Evolutionary conservation across 2,888 invertebrate genomes (phyloP).

Genomic region (Uropetala carovei): DNA sequence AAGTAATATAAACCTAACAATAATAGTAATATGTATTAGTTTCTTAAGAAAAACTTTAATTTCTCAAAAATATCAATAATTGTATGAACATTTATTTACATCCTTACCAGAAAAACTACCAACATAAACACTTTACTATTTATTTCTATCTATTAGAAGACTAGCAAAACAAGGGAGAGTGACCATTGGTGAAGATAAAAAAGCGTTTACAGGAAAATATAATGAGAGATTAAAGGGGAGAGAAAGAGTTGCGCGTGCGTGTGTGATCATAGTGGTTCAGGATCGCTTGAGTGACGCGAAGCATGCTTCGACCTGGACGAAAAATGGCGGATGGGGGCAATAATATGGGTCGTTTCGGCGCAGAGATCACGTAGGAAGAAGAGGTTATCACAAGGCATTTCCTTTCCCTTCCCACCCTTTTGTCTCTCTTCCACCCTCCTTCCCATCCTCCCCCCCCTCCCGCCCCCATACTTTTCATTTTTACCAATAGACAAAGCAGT

Average conservation of each 20-base stretch:
- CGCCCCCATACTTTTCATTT: neutral
- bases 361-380: neutral
- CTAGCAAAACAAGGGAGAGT: too few relatives aligned
- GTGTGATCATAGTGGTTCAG: neutral
- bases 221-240: neutral
- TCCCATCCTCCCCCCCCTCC: neutral
- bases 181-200: too few relatives aligned
- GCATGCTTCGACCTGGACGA: neutral
- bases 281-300: conserved; percentile 8
- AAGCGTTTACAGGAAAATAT: neutral
- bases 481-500: neutral
- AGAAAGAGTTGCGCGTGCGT: neutral
- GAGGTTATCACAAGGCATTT: neutral
- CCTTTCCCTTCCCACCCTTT: neutral
- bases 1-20: too few relatives aligned
- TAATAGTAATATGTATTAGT: too few relatives aligned
- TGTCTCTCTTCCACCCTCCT: neutral
- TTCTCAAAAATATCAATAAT: too few relatives aligned
- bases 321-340: conserved; percentile 21
- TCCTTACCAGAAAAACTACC: too few relatives aligned
- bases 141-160: too few relatives aligned
- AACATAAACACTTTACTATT: too few relatives aligned
- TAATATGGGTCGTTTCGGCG: conserved; percentile 8
- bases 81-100: too few relatives aligned
- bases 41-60: too few relatives aligned